Evolutionary conservation across 1,140 invertebrate species (phyloP), one percentile per base, ranked within the genome.

Genomic region (Aporrectodea caliginosa): DNA sequence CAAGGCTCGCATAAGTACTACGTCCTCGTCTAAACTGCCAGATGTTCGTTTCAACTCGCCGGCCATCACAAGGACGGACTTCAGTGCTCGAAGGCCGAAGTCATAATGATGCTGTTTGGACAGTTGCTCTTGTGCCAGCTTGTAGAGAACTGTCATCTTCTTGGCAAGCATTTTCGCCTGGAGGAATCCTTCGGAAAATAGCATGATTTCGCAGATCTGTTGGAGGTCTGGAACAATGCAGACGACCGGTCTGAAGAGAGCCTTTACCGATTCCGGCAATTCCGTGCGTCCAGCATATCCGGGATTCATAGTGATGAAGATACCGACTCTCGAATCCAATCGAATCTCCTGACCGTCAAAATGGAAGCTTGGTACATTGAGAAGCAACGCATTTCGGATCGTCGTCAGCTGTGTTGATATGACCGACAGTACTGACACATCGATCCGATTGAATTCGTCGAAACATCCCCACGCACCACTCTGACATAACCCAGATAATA

Each of bases 261-360:
- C 93, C 86, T 97, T 97, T 0, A 97, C 93, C 0, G 94, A 95
- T 87, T 96, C 95, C 0, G 95, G 95, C 34, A 97, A 88, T 84
- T 96, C 94, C 0, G 94, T 96, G 72, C 94, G 91, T 0, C 94
- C 94, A 0, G 94, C 94, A 86, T 96, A 95, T 1, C 94, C 94
- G 0, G 94, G 94, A 90, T 96, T 96, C 94, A 97, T 96, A 12
- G 95, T 96, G 69, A 96, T 95, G 85, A 97, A 97, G 77, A 96
- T 93, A 1, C 94, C 95, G n/a, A 96, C 93, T 89, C 95, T 94
- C 6, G 89, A 87, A 87, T 97, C 94, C 83, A 97, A 84, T 2
- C 88, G 88, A 73, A 96, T 95, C 83, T 95, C 92, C 84, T 92
- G 91, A 1, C 92, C 93, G 89, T 95, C 94, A 89, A 96, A 96